Evolutionary conservation across 1,140 invertebrate species (phyloP).

Genomic region (Trichomalopsis sarcophagae): DNA sequence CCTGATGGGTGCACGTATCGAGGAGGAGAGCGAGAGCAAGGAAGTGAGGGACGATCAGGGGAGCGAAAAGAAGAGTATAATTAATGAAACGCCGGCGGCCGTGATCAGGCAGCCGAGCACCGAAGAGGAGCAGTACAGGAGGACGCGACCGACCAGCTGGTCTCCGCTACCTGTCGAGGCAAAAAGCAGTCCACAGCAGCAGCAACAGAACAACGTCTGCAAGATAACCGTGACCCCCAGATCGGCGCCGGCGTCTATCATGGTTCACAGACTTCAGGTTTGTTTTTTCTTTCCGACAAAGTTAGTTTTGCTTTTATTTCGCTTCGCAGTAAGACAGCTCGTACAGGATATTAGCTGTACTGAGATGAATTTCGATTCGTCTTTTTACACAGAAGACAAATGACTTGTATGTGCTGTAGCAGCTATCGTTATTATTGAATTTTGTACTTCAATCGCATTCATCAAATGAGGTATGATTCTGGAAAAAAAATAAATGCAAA

Average conservation of each 20-base stretch:
- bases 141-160: slow-evolving; percentile 70
- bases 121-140: slow-evolving; percentile 64
- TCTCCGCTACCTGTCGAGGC: slow-evolving; percentile 66
- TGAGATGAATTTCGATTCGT: too few relatives aligned
- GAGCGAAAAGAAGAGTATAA: not conserved
- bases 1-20: not conserved
- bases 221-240: slow-evolving; percentile 71
- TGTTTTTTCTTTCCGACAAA: slow-evolving; percentile 51
- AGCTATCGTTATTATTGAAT: too few relatives aligned
- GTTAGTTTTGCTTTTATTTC: too few relatives aligned
- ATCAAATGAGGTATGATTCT: not conserved
- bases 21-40: slow-evolving; percentile 24
- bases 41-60: not conserved
- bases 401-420: too few relatives aligned
- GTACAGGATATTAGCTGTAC: too few relatives aligned
- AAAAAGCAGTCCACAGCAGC: slow-evolving; percentile 38
- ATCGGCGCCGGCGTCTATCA: slow-evolving; percentile 63
- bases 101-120: slow-evolving; percentile 13
- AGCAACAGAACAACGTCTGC: slow-evolving; percentile 64
- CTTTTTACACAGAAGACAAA: too few relatives aligned
- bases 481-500: not conserved
- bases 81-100: not conserved
- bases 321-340: too few relatives aligned
- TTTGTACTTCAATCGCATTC: too few relatives aligned
- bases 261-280: slow-evolving; percentile 78